Percentiles rank a stretch among this genome's conserved stretches.
These are phyloP conservation scores for Typhlichthys eigenmanni DNA, from an alignment of 2,797 vertebrate genomes.

Conservation along the genomic window DNA sequence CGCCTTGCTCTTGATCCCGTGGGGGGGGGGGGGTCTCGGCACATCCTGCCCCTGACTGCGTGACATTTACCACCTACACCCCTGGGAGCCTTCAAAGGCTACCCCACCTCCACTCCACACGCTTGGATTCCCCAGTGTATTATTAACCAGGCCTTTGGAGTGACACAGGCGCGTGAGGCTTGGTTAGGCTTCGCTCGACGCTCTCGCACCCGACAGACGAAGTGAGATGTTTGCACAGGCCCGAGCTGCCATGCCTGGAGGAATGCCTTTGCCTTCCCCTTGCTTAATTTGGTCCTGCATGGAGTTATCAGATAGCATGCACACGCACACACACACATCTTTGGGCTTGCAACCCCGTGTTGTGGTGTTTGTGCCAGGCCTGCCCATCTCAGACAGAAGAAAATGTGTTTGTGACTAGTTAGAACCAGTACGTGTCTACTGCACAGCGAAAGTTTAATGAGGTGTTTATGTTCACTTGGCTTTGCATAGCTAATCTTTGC, in stretches of 20 bases:
- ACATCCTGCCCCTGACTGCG: slow-evolving; percentile 10
- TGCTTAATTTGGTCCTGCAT: neutral
- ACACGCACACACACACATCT: neutral
- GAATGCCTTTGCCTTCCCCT: neutral
- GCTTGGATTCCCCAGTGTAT: slow-evolving; percentile 14
- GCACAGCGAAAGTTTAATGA: too few relatives aligned
- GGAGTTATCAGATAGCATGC: neutral
- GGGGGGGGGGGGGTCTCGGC: too few relatives aligned
- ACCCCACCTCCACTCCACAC: slow-evolving; percentile 27
- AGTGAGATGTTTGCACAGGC: slow-evolving; percentile 5
- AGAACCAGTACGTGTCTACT: too few relatives aligned
- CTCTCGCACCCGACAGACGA: slow-evolving; percentile 1
- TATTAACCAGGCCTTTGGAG: slow-evolving; percentile 30
- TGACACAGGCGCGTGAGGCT: slow-evolving; percentile 11
- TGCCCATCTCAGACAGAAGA: too few relatives aligned
- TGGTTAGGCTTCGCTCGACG: neutral
- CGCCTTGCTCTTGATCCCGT: too few relatives aligned
- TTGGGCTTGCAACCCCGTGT: neutral
- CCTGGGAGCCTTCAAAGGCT: neutral
- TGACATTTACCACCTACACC: slow-evolving; percentile 44
- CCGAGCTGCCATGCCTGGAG: neutral
- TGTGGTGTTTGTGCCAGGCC: neutral
- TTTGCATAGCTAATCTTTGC: too few relatives aligned
- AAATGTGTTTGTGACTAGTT: too few relatives aligned
- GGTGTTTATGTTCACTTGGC: too few relatives aligned